Evolutionary conservation across 2,888 invertebrate species (phyloP), one percentile per base, ranked within the genome.

Genomic region (Oscheius sp.): DNA sequence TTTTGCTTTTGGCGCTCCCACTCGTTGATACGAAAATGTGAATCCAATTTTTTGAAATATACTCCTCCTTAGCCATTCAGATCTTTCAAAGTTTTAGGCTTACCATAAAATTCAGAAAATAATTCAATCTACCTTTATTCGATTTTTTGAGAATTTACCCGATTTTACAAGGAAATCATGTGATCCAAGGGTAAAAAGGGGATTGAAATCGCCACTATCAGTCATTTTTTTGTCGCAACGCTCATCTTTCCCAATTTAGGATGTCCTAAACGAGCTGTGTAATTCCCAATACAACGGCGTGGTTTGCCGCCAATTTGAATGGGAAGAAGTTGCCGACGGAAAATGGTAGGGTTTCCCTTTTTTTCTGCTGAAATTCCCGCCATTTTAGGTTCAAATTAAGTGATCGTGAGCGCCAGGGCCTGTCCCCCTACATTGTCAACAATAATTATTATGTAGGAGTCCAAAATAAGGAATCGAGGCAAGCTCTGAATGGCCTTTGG

Each of bases 361-460:
- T n/a, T 2, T n/a, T 9, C n/a, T 3, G 21, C 9, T 43, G 35
- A 25, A 58, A 29, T 35, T 25, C 16, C 43, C 29, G 12, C n/a
- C 29, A 2, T 55, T 66, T 49, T 35, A 77, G 77, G 77, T 84
- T 85, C 75, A 85, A 86, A 63, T 46, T 85, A 64, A 77, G 78
- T 55, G 76, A 78, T 13, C 13, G 59, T 18, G 81, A 85, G 55
- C 74, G 86, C 13, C 41, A 55, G 1, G 69, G 56, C 5, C 45
- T 63, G 43, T 49, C 58, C 1, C 86, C 87, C 6, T 82, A 69
- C 53, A 84, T 87, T 43, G 80, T 87, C 27, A 87, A 87, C 71
- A 87, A 87, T 69, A 87, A 87, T 69, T 87, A 81, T 75, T 85
- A 87, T 69, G 78, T 84, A 25, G 87, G 87, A 46, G 83, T 81